Evolutionary conservation across 2,797 vertebrate genomes (phyloP), one percentile per base, ranked within the genome.

Genomic region (Spizella passerina): DNA sequence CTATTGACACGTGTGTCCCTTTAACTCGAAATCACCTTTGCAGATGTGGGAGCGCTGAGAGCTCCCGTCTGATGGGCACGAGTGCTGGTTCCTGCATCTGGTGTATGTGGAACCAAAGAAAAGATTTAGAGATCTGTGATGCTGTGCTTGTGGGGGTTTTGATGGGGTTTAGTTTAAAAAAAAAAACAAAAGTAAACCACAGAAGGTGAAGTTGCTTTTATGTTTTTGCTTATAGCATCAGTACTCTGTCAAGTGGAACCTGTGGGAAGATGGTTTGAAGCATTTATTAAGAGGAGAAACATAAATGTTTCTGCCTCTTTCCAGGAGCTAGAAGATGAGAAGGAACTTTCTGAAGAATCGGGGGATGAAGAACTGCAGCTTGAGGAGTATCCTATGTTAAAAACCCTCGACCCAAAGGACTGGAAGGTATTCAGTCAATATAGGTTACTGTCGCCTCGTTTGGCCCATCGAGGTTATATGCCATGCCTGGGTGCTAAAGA

Each of bases 251-350:
- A 98, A 98, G 99, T 99, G 95, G 99, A 99, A 96, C 99, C 99
- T 4, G 99, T 99, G 90, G 99, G 99, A 61, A 98, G 99, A 82
- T 99, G 99, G 99, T 99, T 99, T 86, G 99, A 99, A 98, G 99
- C 99, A 3, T 99, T 99, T 87, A 93, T 99, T 88, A 99, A 98
- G 97, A 99, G 99, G 97, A 98, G 99, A 97, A 98, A 97, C 98
- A 98, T 99, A 96, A 99, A 98, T 92, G 98, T 98, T 86, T 99
- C 99, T 3, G 98, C 98, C 84, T 99, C 99, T 78, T 99, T 99
- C 98, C 99, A 99, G 97, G 99, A 99, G 97, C 97, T 99, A 69
- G 99, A 99, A 97, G 99, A 99, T 97, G 99, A 99, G 91, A 99
- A 99, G 98, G 98, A 99, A 94, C 98, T 99, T 60, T 99, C 98